Conservation (phyloP, 2,797 vertebrate species). For the Ptychadena robeensis region DNA sequence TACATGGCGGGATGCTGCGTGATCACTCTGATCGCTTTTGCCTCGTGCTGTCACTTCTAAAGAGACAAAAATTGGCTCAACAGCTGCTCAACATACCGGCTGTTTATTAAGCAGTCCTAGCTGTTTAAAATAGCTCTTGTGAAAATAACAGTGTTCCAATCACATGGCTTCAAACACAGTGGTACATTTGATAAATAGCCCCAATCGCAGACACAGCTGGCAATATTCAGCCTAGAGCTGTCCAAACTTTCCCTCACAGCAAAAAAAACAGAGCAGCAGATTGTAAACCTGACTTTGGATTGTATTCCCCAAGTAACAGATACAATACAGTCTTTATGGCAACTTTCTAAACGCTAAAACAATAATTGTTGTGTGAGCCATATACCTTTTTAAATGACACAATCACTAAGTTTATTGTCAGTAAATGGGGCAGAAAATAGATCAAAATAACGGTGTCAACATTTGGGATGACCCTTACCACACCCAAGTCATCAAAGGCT, state of each 20-base stretch:
- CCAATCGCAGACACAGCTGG: slow-evolving; percentile 1
- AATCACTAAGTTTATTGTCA: no score
- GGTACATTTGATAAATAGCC: slow-evolving; percentile 5
- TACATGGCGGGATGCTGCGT: background rate
- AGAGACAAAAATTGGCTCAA: background rate
- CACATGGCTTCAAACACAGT: slow-evolving; percentile 10
- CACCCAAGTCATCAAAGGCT: no score
- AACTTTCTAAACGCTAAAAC: no score
- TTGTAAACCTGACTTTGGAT: background rate
- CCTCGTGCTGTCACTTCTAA: background rate
- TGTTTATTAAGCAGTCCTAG: background rate
- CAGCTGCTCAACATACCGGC: background rate
- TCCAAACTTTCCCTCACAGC: background rate
- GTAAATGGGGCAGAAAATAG: no score
- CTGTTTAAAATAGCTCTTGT: background rate
- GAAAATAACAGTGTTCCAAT: background rate
- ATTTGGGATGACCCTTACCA: no score
- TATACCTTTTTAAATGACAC: no score
- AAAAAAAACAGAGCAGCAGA: background rate
- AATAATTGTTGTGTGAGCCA: no score
- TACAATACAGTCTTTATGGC: background rate
- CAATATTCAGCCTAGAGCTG: background rate
- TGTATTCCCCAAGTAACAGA: background rate
- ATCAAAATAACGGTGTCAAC: no score
- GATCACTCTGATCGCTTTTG: background rate